A percentile compares a stretch with the other conserved stretches of the same genome.
phyloP scores from a whole-genome alignment of 1,140 invertebrate species.

The Cydia amplana region DNA sequence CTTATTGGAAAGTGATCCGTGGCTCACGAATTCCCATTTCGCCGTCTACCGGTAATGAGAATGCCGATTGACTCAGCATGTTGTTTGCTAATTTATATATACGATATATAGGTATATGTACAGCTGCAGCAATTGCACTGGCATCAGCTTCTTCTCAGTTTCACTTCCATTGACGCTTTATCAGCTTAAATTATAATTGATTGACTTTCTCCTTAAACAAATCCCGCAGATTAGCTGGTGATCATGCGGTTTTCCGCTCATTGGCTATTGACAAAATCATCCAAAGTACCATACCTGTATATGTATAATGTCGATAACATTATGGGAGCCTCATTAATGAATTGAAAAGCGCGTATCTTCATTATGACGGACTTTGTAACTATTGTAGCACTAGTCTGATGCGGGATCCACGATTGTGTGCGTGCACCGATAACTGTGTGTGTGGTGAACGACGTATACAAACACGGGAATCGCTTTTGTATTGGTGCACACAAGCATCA shows the following conservation, averaged over 20 bases:
- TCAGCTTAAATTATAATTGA: slow-evolving; percentile 42
- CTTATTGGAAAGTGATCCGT: slow-evolving; percentile 59
- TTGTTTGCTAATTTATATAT: slow-evolving; percentile 47
- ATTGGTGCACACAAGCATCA: slow-evolving; percentile 47
- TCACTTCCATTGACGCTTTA: slow-evolving; percentile 43
- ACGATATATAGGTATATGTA: slow-evolving; percentile 37
- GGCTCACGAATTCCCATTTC: slow-evolving; percentile 52
- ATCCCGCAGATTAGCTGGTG: slow-evolving; percentile 53
- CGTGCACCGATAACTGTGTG: slow-evolving; percentile 40
- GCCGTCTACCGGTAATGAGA: slow-evolving; percentile 49
- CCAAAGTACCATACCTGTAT: too few species aligned
- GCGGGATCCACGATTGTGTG: slow-evolving; percentile 57
- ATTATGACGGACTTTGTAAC: slow-evolving; percentile 66
- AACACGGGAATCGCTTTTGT: slow-evolving; percentile 46
- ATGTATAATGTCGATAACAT: slow-evolving; percentile 61
- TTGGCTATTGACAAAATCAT: slow-evolving; percentile 58
- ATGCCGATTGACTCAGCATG: slow-evolving; percentile 50
- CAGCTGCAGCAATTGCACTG: slow-evolving; percentile 36
- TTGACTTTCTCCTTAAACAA: slow-evolving; percentile 53
- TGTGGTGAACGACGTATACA: slow-evolving; percentile 41
- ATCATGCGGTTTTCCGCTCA: slow-evolving; percentile 53
- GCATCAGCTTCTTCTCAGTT: slow-evolving; percentile 43
- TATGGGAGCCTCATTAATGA: slow-evolving; percentile 67
- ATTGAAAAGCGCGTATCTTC: slow-evolving; percentile 72
- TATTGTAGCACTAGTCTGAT: slow-evolving; percentile 65